phyloP scores from a whole-genome alignment of 1,140 invertebrate genomes.

The Drosophila ercepeae region DNA sequence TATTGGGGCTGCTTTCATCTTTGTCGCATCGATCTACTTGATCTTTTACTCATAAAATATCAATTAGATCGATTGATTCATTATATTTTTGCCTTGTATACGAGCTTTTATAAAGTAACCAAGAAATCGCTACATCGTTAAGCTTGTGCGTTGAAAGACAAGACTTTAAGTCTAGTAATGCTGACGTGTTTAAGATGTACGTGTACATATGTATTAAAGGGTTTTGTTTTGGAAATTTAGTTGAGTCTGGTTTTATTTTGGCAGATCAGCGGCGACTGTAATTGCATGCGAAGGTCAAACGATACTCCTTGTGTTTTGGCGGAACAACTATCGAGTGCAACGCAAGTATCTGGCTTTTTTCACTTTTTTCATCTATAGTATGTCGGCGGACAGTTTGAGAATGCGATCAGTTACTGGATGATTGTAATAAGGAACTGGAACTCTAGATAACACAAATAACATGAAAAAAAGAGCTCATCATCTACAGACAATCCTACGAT shows the following conservation, averaged over 20 bases:
- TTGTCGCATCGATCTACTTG: too few species aligned
- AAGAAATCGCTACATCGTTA: not conserved
- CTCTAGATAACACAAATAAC: conserved; percentile 42
- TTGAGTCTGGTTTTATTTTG: conserved; percentile 14
- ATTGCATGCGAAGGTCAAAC: conserved; percentile 82
- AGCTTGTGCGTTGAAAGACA: not conserved
- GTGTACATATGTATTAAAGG: conserved; percentile 62
- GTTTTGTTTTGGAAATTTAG: conserved; percentile 32
- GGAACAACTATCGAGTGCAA: not conserved
- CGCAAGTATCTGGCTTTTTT: conserved; percentile 57
- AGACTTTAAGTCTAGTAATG: conserved; percentile 14
- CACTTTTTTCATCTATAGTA: conserved; percentile 53
- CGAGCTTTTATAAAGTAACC: too few species aligned
- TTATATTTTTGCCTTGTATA: too few species aligned
- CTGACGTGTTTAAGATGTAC: conserved; percentile 27
- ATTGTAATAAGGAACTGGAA: conserved; percentile 43
- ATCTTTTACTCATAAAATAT: too few species aligned
- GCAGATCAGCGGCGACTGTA: conserved; percentile 29
- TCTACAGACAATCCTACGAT: conserved; percentile 27
- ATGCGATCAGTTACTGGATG: conserved; percentile 20
- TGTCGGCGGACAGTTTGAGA: conserved; percentile 22
- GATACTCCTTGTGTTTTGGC: conserved; percentile 29
- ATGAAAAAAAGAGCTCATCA: conserved; percentile 35
- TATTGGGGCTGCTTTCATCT: too few species aligned
- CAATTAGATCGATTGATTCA: too few species aligned